Conservation (phyloP, 2,888 invertebrate genomes). For the Mantis religiosa region DNA sequence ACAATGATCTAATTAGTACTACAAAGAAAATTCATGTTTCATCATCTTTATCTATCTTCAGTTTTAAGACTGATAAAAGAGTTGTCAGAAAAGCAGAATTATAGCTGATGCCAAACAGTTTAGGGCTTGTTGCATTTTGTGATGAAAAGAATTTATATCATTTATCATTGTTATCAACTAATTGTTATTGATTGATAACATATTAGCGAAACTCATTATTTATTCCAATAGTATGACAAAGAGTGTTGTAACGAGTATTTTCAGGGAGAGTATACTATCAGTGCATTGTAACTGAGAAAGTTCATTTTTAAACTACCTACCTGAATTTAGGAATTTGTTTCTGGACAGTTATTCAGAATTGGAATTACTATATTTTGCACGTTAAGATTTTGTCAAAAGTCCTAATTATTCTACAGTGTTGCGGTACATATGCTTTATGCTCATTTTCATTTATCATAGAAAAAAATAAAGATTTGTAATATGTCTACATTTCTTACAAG, state of each 20-base stretch:
- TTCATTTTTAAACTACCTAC: background rate
- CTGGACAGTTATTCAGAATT: background rate
- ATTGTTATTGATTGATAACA: background rate
- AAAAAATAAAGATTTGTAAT: background rate
- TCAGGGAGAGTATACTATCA: background rate
- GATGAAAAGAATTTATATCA: background rate
- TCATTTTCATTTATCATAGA: background rate
- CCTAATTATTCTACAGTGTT: background rate
- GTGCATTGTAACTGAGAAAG: background rate
- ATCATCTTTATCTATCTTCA: background rate
- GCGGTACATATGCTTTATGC: background rate
- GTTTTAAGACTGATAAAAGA: background rate
- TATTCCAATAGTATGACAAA: background rate
- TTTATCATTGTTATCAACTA: background rate
- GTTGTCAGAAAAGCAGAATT: background rate
- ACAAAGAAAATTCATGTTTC: background rate
- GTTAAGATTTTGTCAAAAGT: background rate
- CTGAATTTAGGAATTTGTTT: background rate
- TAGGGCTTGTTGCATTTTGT: background rate
- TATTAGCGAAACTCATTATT: background rate
- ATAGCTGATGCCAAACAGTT: background rate
- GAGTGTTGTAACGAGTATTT: background rate
- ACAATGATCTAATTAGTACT: background rate
- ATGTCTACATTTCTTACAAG: background rate
- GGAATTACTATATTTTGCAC: background rate